These are phyloP conservation scores for Listronotus oregonensis DNA, from an alignment of 1,140 invertebrate species.

Conservation along the genomic window DNA sequence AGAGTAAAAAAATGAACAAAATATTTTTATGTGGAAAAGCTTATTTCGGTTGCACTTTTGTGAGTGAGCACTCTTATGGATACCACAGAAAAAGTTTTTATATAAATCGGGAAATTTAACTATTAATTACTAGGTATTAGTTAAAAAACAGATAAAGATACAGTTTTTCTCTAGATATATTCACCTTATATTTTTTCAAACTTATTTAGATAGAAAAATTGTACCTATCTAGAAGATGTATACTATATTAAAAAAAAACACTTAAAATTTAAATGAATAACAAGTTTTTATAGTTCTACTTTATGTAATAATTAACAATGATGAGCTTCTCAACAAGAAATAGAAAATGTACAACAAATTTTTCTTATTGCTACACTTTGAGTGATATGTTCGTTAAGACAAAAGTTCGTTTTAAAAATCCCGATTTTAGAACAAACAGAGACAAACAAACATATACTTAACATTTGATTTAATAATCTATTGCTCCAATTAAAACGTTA, in stretches of 20 bases:
- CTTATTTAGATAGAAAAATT: neutral
- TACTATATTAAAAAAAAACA: neutral
- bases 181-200: no score
- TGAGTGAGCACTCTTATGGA: no score
- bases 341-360: constrained; percentile 8
- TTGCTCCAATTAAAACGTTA: neutral
- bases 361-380: constrained; percentile 10
- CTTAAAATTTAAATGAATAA: constrained; percentile 10
- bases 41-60: no score
- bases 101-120: constrained; percentile 12
- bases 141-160: neutral
- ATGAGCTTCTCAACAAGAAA: constrained; percentile 11
- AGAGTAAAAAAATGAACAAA: no score
- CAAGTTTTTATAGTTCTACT: neutral
- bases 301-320: constrained; percentile 11
- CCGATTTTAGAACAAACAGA: constrained; percentile 6
- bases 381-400: constrained; percentile 11
- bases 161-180: neutral
- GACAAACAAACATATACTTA: neutral
- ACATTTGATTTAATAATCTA: neutral
- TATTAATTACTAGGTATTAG: neutral
- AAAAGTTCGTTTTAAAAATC: constrained; percentile 14
- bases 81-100: neutral
- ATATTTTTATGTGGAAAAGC: no score
- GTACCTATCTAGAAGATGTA: neutral